Evolutionary conservation across 2,888 invertebrate genomes (phyloP).

Genomic region (Achlya flavicornis): DNA sequence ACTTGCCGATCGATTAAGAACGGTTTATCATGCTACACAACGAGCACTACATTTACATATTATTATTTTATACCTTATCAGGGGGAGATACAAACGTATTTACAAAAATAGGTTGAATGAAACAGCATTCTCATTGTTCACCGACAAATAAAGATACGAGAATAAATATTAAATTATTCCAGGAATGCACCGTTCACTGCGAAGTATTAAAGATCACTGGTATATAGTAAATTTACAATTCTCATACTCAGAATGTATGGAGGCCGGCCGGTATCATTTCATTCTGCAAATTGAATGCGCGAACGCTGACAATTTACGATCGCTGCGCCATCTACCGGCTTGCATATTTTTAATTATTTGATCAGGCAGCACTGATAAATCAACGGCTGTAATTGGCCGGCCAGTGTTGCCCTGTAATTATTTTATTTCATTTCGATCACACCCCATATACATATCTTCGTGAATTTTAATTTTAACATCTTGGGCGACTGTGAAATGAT

Average conservation of each 20-base stretch:
- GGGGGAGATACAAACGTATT: not conserved
- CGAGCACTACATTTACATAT: too few species aligned
- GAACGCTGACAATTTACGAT: conserved; percentile 61
- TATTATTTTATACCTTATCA: too few species aligned
- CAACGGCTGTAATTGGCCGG: conserved; percentile 66
- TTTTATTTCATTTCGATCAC: conserved; percentile 67
- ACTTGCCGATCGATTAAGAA: too few species aligned
- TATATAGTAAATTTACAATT: conserved; percentile 38
- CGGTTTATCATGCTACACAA: too few species aligned
- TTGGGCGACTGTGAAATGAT: conserved; percentile 31
- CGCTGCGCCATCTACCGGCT: conserved; percentile 55
- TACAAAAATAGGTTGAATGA: not conserved
- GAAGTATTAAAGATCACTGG: conserved; percentile 15
- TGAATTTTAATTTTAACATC: conserved; percentile 58
- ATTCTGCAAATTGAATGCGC: conserved; percentile 73
- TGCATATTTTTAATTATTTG: conserved; percentile 80
- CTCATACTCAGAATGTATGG: conserved; percentile 48
- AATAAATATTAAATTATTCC: conserved; percentile 4
- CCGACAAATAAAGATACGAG: not conserved
- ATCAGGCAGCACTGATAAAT: conserved; percentile 78
- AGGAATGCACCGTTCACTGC: conserved; percentile 4
- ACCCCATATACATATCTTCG: conserved; percentile 64
- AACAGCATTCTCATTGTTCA: not conserved
- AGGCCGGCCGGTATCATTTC: conserved; percentile 51
- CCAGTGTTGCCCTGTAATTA: conserved; percentile 65